phyloP scores from a whole-genome alignment of 2,888 invertebrate species.

The Parnassius orleans region DNA sequence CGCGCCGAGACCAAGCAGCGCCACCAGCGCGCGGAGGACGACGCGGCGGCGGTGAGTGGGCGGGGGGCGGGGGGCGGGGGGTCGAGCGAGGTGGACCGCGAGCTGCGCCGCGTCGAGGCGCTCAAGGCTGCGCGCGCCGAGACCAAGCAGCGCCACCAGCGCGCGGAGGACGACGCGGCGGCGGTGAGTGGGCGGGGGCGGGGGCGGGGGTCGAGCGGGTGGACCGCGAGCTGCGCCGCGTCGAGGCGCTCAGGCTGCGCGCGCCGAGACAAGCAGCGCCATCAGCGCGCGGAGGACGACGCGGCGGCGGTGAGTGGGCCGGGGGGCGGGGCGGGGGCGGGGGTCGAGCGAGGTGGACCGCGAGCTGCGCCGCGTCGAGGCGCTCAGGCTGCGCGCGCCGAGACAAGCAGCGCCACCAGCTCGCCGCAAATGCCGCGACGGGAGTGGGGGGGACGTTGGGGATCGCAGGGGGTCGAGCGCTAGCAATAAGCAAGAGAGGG shows the following conservation, averaged over 20 bases:
- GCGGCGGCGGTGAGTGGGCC: constrained; percentile 86
- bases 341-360: neutral
- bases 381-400: neutral
- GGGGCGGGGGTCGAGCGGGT: neutral
- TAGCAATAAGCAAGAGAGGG: too few relatives aligned
- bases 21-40: constrained; percentile 44
- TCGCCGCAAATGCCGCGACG: too few relatives aligned
- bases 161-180: constrained; percentile 91
- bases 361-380: too few relatives aligned
- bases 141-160: constrained; percentile 89
- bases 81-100: constrained; percentile 89
- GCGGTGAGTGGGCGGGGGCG: constrained; percentile 65
- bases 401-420: constrained; percentile 81
- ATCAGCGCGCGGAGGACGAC: constrained; percentile 79
- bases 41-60: constrained; percentile 31
- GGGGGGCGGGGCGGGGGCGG: neutral
- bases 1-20: constrained; percentile 77
- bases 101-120: constrained; percentile 89
- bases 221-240: too few relatives aligned
- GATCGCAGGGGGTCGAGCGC: neutral
- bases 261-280: constrained; percentile 82
- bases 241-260: neutral
- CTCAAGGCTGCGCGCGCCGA: constrained; percentile 89
- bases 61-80: neutral
- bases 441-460: constrained; percentile 30